Base-by-base conservation (phyloP, 37 sponge, comb jelly and placozoan species). In the Spongilla lacustris region DNA sequence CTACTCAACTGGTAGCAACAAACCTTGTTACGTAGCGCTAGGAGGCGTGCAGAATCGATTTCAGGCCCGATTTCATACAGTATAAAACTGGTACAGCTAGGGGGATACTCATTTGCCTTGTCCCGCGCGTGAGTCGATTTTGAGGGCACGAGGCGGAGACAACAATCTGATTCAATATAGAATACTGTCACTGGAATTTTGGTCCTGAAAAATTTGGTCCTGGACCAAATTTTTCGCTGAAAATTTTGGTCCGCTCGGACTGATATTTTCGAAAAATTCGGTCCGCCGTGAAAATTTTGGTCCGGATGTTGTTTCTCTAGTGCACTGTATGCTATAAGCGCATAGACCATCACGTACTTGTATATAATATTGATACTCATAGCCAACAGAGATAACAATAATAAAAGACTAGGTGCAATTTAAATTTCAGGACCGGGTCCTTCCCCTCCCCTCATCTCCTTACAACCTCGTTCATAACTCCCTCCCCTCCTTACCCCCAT, bases 131-230 rank as follows among this genome's bases (percentile, higher is more conserved):
- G n/a, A n/a, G n/a, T n/a, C n/a, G n/a, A n/a, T n/a, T n/a, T n/a
- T n/a, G n/a, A n/a, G n/a, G n/a, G n/a, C n/a, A n/a, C n/a, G n/a
- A n/a, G n/a, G n/a, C n/a, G n/a, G n/a, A n/a, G n/a, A n/a, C n/a
- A n/a, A n/a, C n/a, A n/a, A n/a, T n/a, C n/a, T n/a, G n/a, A n/a
- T n/a, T n/a, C n/a, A n/a, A n/a, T n/a, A n/a, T n/a, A n/a, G n/a
- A n/a, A n/a, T n/a, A n/a, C 58, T 58, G 58, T 58, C 58, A 58
- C 58, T 58, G 58, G 58, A 58, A 58, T 58, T 58, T 58, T 58
- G 58, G 58, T 58, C 58, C 58, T 58, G 58, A 58, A 58, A 58
- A 19, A 58, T 58, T 58, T 58, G 19, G 58, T 14, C 58, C 58
- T 58, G 58, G 58, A 58, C 58, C 58, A 58, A 58, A 58, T 13